These are phyloP conservation scores for Heptranchias perlo DNA, from an alignment of 2,113 vertebrate genomes.

Conservation along the genomic window DNA sequence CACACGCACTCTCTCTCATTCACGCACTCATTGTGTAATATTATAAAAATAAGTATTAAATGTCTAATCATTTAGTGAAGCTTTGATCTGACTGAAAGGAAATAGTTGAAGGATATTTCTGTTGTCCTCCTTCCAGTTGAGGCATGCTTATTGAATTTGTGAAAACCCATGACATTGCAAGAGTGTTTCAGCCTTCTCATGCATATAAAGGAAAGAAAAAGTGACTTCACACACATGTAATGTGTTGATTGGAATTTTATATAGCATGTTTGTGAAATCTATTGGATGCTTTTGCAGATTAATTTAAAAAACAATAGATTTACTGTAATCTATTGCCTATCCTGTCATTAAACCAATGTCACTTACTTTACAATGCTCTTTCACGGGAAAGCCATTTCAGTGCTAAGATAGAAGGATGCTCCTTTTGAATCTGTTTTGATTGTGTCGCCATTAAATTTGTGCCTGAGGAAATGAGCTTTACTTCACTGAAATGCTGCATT, in stretches of 20 bases:
- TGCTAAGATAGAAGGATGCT: background rate
- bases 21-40: background rate
- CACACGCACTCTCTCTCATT: background rate
- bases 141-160: background rate
- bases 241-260: background rate
- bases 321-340: background rate
- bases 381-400: background rate
- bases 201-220: background rate
- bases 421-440: background rate
- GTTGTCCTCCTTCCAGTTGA: background rate
- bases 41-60: background rate
- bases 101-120: slow-evolving; percentile 14
- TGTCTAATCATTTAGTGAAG: slow-evolving; percentile 9
- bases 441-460: background rate
- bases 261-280: background rate
- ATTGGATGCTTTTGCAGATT: background rate
- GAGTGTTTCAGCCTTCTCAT: background rate
- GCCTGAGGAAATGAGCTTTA: background rate
- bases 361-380: background rate
- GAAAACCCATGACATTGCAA: background rate
- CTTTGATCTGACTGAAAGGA: background rate
- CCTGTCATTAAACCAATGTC: background rate
- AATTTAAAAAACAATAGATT: background rate
- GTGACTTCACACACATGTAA: background rate
- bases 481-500: background rate